Evolutionary conservation across 2,113 vertebrate genomes (phyloP).

Genomic region (Prunella fulvescens): DNA sequence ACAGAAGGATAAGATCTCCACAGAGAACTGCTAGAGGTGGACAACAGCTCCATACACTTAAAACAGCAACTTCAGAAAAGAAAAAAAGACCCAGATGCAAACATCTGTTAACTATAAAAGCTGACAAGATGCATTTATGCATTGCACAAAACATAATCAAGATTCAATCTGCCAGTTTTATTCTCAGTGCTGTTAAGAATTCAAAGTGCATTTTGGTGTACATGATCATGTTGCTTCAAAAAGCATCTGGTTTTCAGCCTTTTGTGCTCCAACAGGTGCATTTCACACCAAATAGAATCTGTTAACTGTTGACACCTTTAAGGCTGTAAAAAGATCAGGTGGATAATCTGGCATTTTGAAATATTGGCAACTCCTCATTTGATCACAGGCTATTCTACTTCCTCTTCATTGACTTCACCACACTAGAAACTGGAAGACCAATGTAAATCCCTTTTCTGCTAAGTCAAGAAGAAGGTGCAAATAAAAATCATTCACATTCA

Average conservation of each 20-base stretch:
- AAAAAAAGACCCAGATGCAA: neutral
- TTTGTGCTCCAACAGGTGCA: neutral
- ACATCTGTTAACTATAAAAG: conserved; percentile 3
- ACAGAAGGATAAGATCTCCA: neutral
- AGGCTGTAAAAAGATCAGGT: neutral
- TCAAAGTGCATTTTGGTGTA: neutral
- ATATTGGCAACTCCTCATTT: neutral
- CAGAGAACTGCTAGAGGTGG: neutral
- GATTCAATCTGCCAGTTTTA: conserved; percentile 8
- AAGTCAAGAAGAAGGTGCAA: neutral
- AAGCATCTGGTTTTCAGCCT: neutral
- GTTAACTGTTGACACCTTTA: neutral
- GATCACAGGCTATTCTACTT: neutral
- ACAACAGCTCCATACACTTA: neutral
- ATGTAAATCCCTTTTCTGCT: neutral
- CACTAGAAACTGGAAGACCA: neutral
- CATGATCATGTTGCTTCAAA: neutral
- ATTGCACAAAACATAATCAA: conserved; percentile 3
- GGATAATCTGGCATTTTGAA: neutral
- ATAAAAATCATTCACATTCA: fast-evolving
- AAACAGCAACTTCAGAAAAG: neutral
- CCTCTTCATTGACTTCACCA: neutral
- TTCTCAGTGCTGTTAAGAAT: neutral
- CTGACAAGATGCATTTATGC: neutral
- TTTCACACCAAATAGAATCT: neutral